A percentile compares a stretch with the other conserved stretches of the same genome.
Conservation (phyloP, 2,797 vertebrate species). For the Sternotherus odoratus region DNA sequence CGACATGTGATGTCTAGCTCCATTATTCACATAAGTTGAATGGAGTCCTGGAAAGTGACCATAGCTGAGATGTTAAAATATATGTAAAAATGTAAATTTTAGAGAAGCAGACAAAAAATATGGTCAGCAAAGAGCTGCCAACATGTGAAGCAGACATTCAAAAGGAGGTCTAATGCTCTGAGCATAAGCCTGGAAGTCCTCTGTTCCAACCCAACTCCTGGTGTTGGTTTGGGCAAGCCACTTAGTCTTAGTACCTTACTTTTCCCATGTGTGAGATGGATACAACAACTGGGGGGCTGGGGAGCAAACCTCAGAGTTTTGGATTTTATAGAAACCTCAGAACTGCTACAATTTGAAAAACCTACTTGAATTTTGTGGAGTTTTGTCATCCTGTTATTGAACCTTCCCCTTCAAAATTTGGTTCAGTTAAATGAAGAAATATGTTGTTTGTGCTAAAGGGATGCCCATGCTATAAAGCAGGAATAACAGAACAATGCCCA, state of each 20-base stretch:
- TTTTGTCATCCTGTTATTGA: neutral
- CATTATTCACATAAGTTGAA: rapidly evolving
- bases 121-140: neutral
- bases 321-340: rapidly evolving
- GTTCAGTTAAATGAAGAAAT: neutral
- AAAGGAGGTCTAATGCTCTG: neutral
- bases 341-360: rapidly evolving
- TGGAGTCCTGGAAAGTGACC: rapidly evolving
- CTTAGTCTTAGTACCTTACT: rapidly evolving
- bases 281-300: neutral
- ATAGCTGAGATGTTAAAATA: neutral
- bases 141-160: neutral
- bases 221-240: rapidly evolving
- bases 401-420: neutral
- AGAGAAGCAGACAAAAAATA: neutral
- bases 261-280: neutral
- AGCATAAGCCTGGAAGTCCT: neutral
- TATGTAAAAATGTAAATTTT: neutral
- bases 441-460: neutral
- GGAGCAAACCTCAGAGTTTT: neutral
- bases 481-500: neutral
- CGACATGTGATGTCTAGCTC: neutral
- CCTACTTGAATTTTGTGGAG: rapidly evolving
- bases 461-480: neutral
- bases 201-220: rapidly evolving